These are phyloP conservation scores for Malachius bipustulatus DNA, from an alignment of 2,888 invertebrate species.

Conservation along the genomic window DNA sequence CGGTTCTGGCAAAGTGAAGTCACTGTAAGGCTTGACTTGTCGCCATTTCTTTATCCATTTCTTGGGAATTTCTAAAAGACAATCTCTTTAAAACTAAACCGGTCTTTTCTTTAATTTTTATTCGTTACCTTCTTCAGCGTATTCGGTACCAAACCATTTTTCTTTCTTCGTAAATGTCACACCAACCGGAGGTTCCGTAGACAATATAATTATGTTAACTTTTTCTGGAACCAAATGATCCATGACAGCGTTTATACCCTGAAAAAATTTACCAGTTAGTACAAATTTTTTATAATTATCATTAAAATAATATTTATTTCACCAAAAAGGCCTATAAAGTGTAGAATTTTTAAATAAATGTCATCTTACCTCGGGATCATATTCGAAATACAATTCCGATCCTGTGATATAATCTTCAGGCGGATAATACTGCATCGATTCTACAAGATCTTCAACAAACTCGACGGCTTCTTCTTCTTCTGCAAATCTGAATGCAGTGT, in stretches of 20 bases:
- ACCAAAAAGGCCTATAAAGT: neutral
- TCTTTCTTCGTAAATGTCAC: conserved; percentile 53
- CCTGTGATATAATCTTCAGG: conserved; percentile 71
- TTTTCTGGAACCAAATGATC: conserved; percentile 50
- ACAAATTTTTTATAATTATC: conserved; percentile 1
- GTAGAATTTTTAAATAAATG: conserved; percentile 1
- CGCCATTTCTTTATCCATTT: conserved; percentile 55
- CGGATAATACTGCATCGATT: conserved; percentile 70
- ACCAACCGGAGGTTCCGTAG: conserved; percentile 43
- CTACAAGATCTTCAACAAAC: conserved; percentile 64
- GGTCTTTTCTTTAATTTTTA: no score
- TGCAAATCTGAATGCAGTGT: conserved; percentile 58
- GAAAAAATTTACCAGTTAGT: conserved; percentile 15
- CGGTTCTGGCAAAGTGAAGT: conserved; percentile 56
- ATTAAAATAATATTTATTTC: neutral
- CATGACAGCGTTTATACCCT: conserved; percentile 50
- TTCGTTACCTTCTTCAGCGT: conserved; percentile 48
- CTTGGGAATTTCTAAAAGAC: conserved; percentile 49
- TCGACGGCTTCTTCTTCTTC: conserved; percentile 61
- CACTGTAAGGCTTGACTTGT: conserved; percentile 40
- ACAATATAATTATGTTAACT: conserved; percentile 59
- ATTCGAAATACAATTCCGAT: conserved; percentile 60
- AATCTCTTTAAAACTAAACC: no score
- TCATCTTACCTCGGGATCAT: conserved; percentile 50
- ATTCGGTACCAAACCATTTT: conserved; percentile 76